phyloP scores from a whole-genome alignment of 2,888 invertebrate genomes.

The Elgonia sp. region DNA sequence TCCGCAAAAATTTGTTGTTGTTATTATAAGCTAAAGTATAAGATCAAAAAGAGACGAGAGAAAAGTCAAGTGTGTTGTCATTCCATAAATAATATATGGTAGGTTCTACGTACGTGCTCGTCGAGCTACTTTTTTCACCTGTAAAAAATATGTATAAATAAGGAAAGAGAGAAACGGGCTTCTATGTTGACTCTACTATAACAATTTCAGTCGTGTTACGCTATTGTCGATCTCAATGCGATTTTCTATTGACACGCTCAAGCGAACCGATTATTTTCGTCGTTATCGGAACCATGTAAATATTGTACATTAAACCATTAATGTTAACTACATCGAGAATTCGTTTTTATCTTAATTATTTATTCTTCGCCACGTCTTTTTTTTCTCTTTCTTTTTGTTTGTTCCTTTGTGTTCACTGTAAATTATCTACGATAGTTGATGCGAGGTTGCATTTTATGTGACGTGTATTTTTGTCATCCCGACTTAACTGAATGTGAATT shows the following conservation, averaged over 20 bases:
- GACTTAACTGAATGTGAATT: neutral
- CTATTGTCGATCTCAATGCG: neutral
- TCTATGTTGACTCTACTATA: too few species aligned
- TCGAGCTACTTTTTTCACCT: too few species aligned
- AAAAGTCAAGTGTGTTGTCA: neutral
- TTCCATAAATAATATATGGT: neutral
- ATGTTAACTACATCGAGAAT: neutral
- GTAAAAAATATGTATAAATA: too few species aligned
- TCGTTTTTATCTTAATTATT: slow-evolving; percentile 13
- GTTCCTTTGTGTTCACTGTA: slow-evolving; percentile 13
- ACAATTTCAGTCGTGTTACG: neutral
- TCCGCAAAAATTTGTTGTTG: neutral
- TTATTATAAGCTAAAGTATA: neutral
- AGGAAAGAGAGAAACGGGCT: too few species aligned
- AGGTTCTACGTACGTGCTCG: too few species aligned
- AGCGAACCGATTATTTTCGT: slow-evolving; percentile 4
- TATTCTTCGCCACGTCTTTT: neutral
- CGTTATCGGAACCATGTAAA: neutral
- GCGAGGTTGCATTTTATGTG: neutral
- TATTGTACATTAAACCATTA: neutral
- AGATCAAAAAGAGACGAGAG: neutral
- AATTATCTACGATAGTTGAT: slow-evolving; percentile 10
- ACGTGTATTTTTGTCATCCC: neutral
- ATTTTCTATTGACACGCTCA: slow-evolving; percentile 1
- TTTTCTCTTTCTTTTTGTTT: too few species aligned